Base-by-base conservation (phyloP, 2,888 invertebrate species). In the Leptinotarsa rubiginosa region DNA sequence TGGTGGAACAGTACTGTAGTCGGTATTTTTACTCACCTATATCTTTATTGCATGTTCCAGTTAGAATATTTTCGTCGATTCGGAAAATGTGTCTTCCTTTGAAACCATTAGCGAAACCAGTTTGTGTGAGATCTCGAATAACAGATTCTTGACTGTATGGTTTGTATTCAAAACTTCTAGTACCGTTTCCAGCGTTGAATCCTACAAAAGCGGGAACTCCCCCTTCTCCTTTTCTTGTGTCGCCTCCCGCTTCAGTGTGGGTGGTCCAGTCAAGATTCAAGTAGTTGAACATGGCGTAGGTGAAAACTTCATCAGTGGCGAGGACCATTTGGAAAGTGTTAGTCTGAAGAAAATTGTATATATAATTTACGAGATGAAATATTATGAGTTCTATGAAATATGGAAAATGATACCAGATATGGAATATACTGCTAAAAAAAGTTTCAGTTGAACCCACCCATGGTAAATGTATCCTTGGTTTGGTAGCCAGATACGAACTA, bases 131-230 rank as follows among this genome's bases (percentile, higher is more conserved):
- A 87, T 96, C 96, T 81, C 96, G 91, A 54, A 97, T 90, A 3
- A 96, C 95, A 64, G 95, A 94, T 13, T 92, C 91, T 87, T 97
- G 97, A 67, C 97, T 97, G 88, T 96, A 97, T 0, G 97, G 97
- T 74, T 91, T 91, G 87, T 97, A 97, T 88, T 96, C 96, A 86
- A 93, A 96, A 78, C 94, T 92, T 85, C 93, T 92, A 0, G 97
- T 97, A 20, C 97, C 97, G 85, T 98, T 97, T 69, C 99, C 99
- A 71, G 95, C 98, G 87, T 99, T 99, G 87, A 99, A 98, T 59
- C 98, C 98, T 84, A 97, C 95, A 85, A 91, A 97, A 82, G 97
- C 97, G 0, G 96, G 95, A 2, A 92, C 91, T 84, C 97, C 97
- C 68, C 96, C 96, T 86, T 95, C 95, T 68, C 97, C 97, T 18